Percentiles rank a stretch among this genome's conserved stretches.
phyloP scores from a whole-genome alignment of 2,888 invertebrate genomes.

The Pycnomerus fuliginosus region DNA sequence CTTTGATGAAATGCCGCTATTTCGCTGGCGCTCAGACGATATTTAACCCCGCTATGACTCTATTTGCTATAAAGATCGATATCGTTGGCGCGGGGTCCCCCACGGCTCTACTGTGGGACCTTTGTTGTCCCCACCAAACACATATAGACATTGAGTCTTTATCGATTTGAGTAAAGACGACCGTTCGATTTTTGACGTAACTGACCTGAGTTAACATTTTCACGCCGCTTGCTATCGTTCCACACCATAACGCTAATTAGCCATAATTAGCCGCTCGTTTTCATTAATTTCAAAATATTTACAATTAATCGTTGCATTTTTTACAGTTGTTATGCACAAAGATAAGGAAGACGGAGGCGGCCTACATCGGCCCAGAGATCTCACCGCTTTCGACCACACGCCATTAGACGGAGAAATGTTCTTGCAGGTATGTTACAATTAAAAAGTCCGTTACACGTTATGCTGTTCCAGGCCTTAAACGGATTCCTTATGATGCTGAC shows the following conservation, averaged over 20 bases:
- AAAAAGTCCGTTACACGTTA: neutral
- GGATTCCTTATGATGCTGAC: constrained; percentile 99
- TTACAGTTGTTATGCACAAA: constrained; percentile 92
- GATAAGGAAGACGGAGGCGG: constrained; percentile 78
- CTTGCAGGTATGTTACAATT: constrained; percentile 71
- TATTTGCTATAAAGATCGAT: no score
- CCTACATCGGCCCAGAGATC: constrained; percentile 70
- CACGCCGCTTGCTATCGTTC: constrained; percentile 24
- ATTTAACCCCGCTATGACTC: no score
- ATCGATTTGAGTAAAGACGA: no score
- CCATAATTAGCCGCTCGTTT: constrained; percentile 12
- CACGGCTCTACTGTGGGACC: no score
- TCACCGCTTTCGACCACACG: constrained; percentile 86
- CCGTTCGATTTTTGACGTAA: no score
- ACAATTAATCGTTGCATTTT: constrained; percentile 37
- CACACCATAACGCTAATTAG: constrained; percentile 8
- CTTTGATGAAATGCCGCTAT: no score
- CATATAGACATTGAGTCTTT: no score
- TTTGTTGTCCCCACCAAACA: no score
- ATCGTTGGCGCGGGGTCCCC: no score
- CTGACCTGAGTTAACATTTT: no score
- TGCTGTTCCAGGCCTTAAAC: constrained; percentile 81
- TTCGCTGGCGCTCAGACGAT: no score
- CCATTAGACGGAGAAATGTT: constrained; percentile 94
- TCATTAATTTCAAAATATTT: constrained; percentile 7